Conservation (phyloP, 2,113 vertebrate genomes). For the Merops nubicus region DNA sequence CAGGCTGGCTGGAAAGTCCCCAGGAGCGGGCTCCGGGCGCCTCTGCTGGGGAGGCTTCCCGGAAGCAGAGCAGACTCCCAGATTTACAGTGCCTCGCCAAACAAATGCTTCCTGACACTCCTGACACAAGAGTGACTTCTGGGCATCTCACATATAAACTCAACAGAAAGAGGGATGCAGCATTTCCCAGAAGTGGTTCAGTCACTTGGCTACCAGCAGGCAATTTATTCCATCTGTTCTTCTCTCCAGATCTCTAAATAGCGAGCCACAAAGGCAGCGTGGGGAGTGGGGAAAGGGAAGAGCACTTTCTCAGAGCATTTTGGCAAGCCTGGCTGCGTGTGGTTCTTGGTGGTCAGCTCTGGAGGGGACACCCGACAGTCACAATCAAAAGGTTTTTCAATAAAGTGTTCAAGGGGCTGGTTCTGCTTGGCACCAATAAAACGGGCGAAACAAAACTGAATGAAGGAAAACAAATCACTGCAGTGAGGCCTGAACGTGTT, state of each 20-base stretch:
- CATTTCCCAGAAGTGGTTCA: slow-evolving; percentile 32
- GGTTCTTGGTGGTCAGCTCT: not conserved
- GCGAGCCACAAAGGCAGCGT: not conserved
- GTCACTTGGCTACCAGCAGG: slow-evolving; percentile 25
- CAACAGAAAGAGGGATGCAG: not conserved
- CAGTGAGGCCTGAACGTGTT: not conserved
- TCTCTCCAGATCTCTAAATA: not conserved
- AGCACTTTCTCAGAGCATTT: slow-evolving; percentile 24
- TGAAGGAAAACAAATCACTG: not conserved
- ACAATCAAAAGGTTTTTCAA: not conserved
- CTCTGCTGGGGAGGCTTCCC: slow-evolving; percentile 23
- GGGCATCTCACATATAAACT: not conserved
- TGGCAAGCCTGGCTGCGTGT: not conserved
- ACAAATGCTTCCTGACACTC: not conserved
- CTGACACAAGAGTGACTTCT: not conserved
- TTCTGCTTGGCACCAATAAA: not conserved
- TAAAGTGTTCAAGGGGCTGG: not conserved
- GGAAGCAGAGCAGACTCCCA: not conserved
- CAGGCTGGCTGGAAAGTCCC: not conserved
- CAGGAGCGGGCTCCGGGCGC: not conserved
- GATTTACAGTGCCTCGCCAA: slow-evolving; percentile 27
- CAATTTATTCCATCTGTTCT: slow-evolving; percentile 56
- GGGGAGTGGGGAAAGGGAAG: not conserved
- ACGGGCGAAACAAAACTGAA: not conserved
- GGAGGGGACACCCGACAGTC: not conserved